Percentiles rank a stretch among this genome's conserved stretches.
Evolutionary conservation across 2,888 invertebrate genomes (phyloP).

Genomic region (Trichopria drosophilae): DNA sequence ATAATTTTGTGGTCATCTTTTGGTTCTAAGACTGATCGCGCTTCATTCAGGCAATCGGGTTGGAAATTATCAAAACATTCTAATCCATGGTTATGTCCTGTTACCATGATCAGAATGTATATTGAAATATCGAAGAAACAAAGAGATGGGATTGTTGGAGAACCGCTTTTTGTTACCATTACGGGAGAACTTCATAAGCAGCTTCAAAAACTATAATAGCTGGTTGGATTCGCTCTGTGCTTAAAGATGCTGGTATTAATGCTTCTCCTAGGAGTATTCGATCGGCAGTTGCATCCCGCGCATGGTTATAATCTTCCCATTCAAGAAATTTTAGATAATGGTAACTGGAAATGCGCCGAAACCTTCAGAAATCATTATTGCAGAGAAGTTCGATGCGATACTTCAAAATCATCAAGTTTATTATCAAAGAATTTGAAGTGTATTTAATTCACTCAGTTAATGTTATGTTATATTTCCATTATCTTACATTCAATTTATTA

Average conservation of each 20-base stretch:
- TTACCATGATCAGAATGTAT: constrained; percentile 26
- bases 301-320: constrained; percentile 32
- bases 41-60: constrained; percentile 33
- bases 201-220: constrained; percentile 32
- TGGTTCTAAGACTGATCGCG: constrained; percentile 35
- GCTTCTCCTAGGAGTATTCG: constrained; percentile 32
- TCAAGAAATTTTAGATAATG: constrained; percentile 29
- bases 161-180: constrained; percentile 27
- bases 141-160: constrained; percentile 9
- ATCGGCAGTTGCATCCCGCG: constrained; percentile 34
- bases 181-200: constrained; percentile 24
- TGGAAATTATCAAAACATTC: constrained; percentile 31
- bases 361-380: constrained; percentile 33
- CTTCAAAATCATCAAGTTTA: too few species aligned
- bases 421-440: too few species aligned
- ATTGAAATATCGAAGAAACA: constrained; percentile 29
- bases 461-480: too few species aligned
- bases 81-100: constrained; percentile 31
- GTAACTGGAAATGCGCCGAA: constrained; percentile 33
- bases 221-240: constrained; percentile 31
- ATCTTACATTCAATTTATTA: too few species aligned
- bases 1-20: constrained; percentile 36
- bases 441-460: too few species aligned
- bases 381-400: too few species aligned
- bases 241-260: constrained; percentile 31